Evolutionary conservation across 2,888 invertebrate species (phyloP), one percentile per base, ranked within the genome.

Genomic region (Ceraclea dissimilis): DNA sequence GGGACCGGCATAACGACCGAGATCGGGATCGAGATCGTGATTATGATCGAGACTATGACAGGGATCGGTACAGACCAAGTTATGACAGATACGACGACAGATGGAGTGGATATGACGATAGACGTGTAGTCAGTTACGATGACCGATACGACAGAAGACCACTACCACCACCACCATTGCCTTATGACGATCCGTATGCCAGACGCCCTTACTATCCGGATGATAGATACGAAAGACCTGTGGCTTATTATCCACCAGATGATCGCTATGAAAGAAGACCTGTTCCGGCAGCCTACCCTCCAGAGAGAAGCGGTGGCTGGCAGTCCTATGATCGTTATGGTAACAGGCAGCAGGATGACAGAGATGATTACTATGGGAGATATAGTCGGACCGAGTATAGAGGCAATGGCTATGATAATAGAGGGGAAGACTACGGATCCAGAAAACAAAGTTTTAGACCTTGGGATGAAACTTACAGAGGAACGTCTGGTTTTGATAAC

Each of bases 401-500:
- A 51, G 54, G 55, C 6, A 26, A 52, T 39, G 58, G 58, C 10
- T 60, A 60, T 46, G 60, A 58, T 20, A 58, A 56, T 26, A 48
- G 56, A 19, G 43, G 31, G 11, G 53, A 51, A 8, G 59, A 61
- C 20, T 54, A 61, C 47, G 33, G 55, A 21, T 59, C 55, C 34
- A 48, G 58, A 21, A 55, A 50, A 16, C 57, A 55, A n/a, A 77
- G 76, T 72, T 78, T 76, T 72, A 75, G 79, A 54, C 80, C 80
- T 0, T 79, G 77, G 75, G 80, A 80, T 64, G 80, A 80, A 66
- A 79, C 80, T 8, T 79, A 79, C 63, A 79, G 83, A 47, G 83
- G 83, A 1, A 78, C 80, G 64, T 76, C 83, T 1, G 82, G 84
- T 6, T 83, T 81, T 73, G 83, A 83, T 67, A 79, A 76, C 39